phyloP scores from a whole-genome alignment of 2,888 invertebrate genomes.

The Pheosia gnoma region DNA sequence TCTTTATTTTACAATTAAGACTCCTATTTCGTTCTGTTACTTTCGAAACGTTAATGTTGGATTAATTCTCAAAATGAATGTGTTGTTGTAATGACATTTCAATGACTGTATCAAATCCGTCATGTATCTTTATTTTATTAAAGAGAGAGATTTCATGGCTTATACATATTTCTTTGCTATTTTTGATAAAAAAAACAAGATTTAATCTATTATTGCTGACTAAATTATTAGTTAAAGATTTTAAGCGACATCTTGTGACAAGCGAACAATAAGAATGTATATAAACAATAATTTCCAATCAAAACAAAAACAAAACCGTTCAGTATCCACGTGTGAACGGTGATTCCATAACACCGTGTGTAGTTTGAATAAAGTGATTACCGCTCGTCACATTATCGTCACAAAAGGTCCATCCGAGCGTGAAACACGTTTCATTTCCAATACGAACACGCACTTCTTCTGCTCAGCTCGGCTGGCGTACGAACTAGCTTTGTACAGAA shows the following conservation, averaged over 20 bases:
- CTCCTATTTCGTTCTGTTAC: slow-evolving; percentile 3
- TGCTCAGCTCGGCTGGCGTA: not conserved
- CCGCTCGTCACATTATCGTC: slow-evolving; percentile 42
- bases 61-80: slow-evolving; percentile 1
- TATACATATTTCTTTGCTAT: too few relatives aligned
- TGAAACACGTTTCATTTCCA: slow-evolving; percentile 55
- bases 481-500: not conserved
- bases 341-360: slow-evolving; percentile 39
- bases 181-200: too few relatives aligned
- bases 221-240: too few relatives aligned
- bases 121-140: not conserved
- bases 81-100: slow-evolving; percentile 5
- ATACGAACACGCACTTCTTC: slow-evolving; percentile 31
- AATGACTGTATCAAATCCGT: slow-evolving; percentile 2
- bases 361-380: slow-evolving; percentile 46
- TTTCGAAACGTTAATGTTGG: slow-evolving; percentile 6
- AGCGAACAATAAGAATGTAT: not conserved
- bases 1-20: slow-evolving; percentile 7
- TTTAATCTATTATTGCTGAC: too few relatives aligned
- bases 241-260: not conserved
- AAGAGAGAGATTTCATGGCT: too few relatives aligned
- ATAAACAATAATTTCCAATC: not conserved
- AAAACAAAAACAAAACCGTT: slow-evolving; percentile 16
- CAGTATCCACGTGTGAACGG: slow-evolving; percentile 22
- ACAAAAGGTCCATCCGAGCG: slow-evolving; percentile 49